Conservation (phyloP, 1,140 invertebrate genomes). For the Holcopasites calliopsidis region DNA sequence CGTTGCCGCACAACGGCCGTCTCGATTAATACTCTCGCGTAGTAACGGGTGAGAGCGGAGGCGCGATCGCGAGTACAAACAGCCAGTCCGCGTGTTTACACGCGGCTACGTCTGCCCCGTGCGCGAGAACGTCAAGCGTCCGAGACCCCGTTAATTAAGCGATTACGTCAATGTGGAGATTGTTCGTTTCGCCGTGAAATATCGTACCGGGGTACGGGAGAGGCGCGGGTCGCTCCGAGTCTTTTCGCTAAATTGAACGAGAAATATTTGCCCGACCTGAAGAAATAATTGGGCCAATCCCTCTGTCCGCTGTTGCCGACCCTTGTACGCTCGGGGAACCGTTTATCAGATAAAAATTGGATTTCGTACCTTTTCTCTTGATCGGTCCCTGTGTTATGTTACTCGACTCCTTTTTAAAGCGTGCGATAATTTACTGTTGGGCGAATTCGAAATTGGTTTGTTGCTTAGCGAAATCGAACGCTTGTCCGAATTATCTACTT, state of each 20-base stretch:
- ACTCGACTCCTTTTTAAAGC: neutral
- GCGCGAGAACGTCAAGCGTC: slow-evolving; percentile 31
- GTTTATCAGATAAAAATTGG: slow-evolving; percentile 51
- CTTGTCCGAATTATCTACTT: too few species aligned
- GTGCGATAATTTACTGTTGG: neutral
- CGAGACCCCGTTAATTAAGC: slow-evolving; percentile 51
- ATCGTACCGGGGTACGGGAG: slow-evolving; percentile 20
- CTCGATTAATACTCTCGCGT: neutral
- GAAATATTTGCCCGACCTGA: slow-evolving; percentile 43
- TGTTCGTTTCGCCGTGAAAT: slow-evolving; percentile 50
- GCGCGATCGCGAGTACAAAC: slow-evolving; percentile 40
- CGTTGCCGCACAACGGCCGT: slow-evolving; percentile 2
- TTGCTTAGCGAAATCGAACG: too few species aligned
- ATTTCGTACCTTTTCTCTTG: neutral
- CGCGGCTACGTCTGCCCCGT: slow-evolving; percentile 9
- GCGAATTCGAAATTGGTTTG: too few species aligned
- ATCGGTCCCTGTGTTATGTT: neutral
- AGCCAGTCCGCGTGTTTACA: slow-evolving; percentile 43
- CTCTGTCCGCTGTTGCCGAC: neutral
- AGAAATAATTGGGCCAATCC: slow-evolving; percentile 51
- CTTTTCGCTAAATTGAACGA: slow-evolving; percentile 34
- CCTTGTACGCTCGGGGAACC: slow-evolving; percentile 4
- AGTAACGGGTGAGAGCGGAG: neutral
- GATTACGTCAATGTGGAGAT: slow-evolving; percentile 43
- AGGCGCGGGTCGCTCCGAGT: slow-evolving; percentile 8